A percentile compares a stretch with the other conserved stretches of the same genome.
Evolutionary conservation across 2,797 vertebrate species (phyloP).

Genomic region (Helicolenus hilgendorfi): DNA sequence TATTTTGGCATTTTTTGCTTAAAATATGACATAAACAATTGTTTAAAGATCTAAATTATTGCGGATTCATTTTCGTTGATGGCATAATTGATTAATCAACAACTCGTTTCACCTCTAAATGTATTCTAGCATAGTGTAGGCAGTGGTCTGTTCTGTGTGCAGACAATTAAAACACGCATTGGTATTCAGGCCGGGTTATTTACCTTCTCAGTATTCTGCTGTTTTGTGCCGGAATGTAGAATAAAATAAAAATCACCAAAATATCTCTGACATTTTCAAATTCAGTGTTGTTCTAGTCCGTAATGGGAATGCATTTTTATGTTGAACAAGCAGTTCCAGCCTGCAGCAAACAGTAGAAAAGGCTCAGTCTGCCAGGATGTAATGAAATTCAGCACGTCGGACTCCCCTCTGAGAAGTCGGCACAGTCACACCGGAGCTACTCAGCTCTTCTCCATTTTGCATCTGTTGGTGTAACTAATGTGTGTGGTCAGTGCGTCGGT

Average conservation of each 20-base stretch:
- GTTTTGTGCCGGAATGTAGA: slow-evolving; percentile 7
- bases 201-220: slow-evolving; percentile 15
- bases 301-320: slow-evolving; percentile 63
- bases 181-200: slow-evolving; percentile 36
- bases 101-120: not conserved
- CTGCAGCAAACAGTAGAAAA: slow-evolving; percentile 68
- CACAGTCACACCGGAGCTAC: not conserved
- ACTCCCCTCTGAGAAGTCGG: slow-evolving; percentile 40
- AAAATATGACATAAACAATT: not conserved
- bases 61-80: not conserved
- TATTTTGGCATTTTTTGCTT: not conserved
- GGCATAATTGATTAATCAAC: not conserved
- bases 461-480: slow-evolving; percentile 23
- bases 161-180: slow-evolving; percentile 35
- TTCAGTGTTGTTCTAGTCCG: slow-evolving; percentile 53
- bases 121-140: not conserved
- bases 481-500: not conserved
- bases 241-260: slow-evolving; percentile 56
- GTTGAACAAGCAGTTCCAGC: slow-evolving; percentile 50
- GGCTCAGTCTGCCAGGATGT: slow-evolving; percentile 40
- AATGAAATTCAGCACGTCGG: slow-evolving; percentile 48
- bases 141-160: not conserved
- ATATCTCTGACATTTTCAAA: slow-evolving; percentile 72
- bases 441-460: slow-evolving; percentile 27
- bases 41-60: not conserved